phyloP scores from a whole-genome alignment of 2,113 vertebrate species.

The Galemys pyrenaicus region DNA sequence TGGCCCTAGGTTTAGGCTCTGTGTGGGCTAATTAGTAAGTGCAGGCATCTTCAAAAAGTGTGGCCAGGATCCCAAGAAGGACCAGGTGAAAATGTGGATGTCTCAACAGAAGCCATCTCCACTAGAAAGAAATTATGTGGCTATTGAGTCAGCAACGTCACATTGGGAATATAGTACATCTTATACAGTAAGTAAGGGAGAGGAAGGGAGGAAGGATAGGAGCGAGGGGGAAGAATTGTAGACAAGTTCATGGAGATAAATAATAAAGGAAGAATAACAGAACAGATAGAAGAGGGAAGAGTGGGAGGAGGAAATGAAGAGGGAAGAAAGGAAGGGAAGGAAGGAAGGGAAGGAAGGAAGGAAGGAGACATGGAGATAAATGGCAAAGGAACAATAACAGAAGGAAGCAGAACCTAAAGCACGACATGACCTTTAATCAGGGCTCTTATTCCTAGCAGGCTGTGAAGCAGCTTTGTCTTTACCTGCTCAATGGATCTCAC shows the following conservation, averaged over 20 bases:
- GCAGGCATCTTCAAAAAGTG: neutral
- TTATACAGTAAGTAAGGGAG: neutral
- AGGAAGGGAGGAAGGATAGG: accelerated
- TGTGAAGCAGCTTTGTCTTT: conserved; percentile 58
- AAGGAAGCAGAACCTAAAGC: conserved; percentile 17
- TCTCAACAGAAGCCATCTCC: neutral
- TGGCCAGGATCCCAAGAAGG: neutral
- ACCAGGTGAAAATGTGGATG: neutral
- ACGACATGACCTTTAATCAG: conserved; percentile 68
- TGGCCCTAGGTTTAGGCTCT: conserved; percentile 12
- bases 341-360: too few species aligned
- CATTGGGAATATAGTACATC: neutral
- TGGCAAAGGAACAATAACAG: conserved; percentile 33
- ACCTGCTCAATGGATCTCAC: conserved; percentile 76
- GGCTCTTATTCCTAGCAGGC: conserved; percentile 59
- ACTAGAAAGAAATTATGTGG: neutral
- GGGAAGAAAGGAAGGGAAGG: too few species aligned
- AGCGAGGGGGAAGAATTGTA: neutral
- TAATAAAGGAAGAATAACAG: neutral
- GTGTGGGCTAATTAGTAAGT: neutral
- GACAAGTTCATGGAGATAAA: neutral
- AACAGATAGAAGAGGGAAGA: neutral
- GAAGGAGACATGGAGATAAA: neutral
- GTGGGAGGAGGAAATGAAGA: neutral
- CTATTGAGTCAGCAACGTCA: neutral